Evolutionary conservation across 2,113 vertebrate genomes (phyloP), one percentile per base, ranked within the genome.

Genomic region (Tylochromis polylepis): DNA sequence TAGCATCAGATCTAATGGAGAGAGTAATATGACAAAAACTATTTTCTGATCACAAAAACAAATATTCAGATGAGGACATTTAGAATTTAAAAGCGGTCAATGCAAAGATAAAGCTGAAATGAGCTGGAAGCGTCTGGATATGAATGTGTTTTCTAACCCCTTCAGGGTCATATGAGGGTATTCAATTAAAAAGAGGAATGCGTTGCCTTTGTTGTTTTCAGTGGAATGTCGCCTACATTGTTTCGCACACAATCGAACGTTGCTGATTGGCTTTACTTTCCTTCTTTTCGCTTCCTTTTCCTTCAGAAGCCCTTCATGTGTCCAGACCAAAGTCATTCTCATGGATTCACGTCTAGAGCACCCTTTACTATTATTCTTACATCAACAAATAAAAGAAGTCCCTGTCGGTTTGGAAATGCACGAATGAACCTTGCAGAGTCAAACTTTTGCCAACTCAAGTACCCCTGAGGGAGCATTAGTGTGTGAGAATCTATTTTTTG

Each of bases 121-220:
- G 81, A 29, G 36, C 89, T 90, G 83, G 93, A 93, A 93, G 83
- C 53, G 62, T 93, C 91, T 92, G 88, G 83, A 84, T 89, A 11
- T 65, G 83, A 89, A 67, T 60, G 49, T 57, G 83, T 87, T 91
- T 94, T 85, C 57, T 84, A 80, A 86, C 27, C 41, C 16, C 62
- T 3, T 15, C 53, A 49, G 83, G 90, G 91, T 92, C 90, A 89
- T 53, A 27, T 4, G 75, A 85, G 85, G 87, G 59, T 56, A 75
- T 81, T 91, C 91, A 85, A 84, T 94, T 93, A 94, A 87, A 85
- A 60, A 11, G 53, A 91, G 94, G 95, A 96, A 96, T 95, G 92
- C 85, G 87, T 95, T 41, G 70, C 85, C 85, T 92, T 89, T 91
- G 94, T 95, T 92, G 91, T 90, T 87, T 88, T 81, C 85, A 51